These are phyloP conservation scores for Eueremaeus valkanovi DNA, from an alignment of 2,888 invertebrate species.

Conservation along the genomic window DNA sequence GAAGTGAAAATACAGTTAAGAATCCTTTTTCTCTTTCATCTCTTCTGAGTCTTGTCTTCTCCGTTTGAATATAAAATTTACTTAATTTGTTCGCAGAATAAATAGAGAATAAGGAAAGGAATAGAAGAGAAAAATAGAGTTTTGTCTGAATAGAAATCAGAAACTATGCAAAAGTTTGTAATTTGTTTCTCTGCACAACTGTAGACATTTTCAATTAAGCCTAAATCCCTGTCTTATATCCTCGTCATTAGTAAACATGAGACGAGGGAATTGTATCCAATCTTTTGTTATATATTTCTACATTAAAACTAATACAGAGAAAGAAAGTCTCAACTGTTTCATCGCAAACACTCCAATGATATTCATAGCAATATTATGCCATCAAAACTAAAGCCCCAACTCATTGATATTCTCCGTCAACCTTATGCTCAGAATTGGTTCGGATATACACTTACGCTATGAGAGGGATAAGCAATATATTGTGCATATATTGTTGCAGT, in stretches of 20 bases:
- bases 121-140: conserved; percentile 5
- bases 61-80: conserved; percentile 20
- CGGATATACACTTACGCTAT: neutral
- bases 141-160: conserved; percentile 1
- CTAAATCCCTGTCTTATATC: conserved; percentile 3
- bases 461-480: neutral
- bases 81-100: conserved; percentile 2
- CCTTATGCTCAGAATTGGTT: neutral
- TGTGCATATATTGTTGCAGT: too few relatives aligned
- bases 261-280: conserved; percentile 15
- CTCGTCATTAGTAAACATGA: conserved; percentile 29
- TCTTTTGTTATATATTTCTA: conserved; percentile 24
- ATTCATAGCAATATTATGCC: neutral
- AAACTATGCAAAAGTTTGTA: neutral
- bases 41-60: neutral
- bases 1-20: neutral
- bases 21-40: neutral
- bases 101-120: neutral
- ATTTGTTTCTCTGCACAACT: conserved; percentile 20
- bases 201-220: conserved; percentile 31
- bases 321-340: neutral
- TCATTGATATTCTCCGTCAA: neutral
- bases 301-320: neutral
- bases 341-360: neutral
- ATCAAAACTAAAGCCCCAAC: neutral